Evolutionary conservation across 2,888 invertebrate species (phyloP), one percentile per base, ranked within the genome.

Genomic region (Cyclophora albipunctata): DNA sequence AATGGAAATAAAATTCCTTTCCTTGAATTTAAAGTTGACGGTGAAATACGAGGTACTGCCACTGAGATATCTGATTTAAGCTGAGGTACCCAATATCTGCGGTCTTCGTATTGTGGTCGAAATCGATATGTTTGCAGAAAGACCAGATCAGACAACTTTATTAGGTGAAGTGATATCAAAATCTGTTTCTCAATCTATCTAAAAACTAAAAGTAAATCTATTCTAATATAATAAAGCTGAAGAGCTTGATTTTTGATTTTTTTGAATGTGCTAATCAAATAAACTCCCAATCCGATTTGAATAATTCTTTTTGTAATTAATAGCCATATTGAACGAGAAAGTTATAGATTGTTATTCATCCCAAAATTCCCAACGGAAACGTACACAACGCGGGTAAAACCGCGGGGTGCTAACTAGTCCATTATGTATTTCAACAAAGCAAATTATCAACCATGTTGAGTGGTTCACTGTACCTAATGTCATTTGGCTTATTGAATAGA

Each of bases 141-240:
- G 46, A 46, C 45, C 55, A 55, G 50, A 55, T 48, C 46, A 52
- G 55, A 49, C 53, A 54, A 47, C 57, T 57, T 52, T 48, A 52
- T 51, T 37, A 37, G 45, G 50, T 48, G 53, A 61, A 60, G 58
- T 62, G 60, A 60, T 62, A 56, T 50, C 52, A 45, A 58, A 57
- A 64, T 62, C 58, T 58, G 63, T 52, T 65, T 63, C 58, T 54
- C 55, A 51, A 60, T 53, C 50, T 52, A 41, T 55, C 33, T 57
- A 53, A 60, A 66, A 66, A 69, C 59, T 63, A 61, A 67, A 69
- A 67, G 64, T 64, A 59, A 66, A 66, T 66, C 54, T 37, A 37
- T 48, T 43, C 33, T n/a, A n/a, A n/a, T n/a, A n/a, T n/a, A n/a
- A n/a, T n/a, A n/a, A n/a, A n/a, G n/a, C n/a, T n/a, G n/a, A n/a